Evolutionary conservation across 2,113 vertebrate genomes (phyloP).

Genomic region (Salvator merianae): DNA sequence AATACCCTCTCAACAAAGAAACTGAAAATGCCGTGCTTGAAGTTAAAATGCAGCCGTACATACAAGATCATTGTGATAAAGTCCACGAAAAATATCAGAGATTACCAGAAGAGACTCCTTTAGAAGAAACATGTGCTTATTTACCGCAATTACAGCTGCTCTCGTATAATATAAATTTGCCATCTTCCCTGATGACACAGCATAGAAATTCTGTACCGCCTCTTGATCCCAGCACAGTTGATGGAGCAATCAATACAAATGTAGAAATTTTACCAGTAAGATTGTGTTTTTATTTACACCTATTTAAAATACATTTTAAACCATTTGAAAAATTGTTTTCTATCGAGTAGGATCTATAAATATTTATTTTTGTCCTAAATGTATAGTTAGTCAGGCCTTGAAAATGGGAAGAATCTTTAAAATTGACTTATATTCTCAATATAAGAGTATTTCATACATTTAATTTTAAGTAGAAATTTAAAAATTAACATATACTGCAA

Average conservation of each 20-base stretch:
- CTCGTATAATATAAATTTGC: constrained; percentile 45
- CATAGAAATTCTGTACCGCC: constrained; percentile 31
- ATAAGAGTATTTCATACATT: neutral
- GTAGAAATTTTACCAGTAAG: constrained; percentile 66
- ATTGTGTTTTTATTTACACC: neutral
- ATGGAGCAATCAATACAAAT: constrained; percentile 38
- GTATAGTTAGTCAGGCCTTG: neutral
- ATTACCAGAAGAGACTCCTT: constrained; percentile 34
- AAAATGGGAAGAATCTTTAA: neutral
- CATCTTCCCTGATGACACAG: constrained; percentile 48
- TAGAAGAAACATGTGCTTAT: constrained; percentile 24
- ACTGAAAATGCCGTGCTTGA: neutral
- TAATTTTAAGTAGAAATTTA: neutral
- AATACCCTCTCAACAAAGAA: constrained; percentile 15
- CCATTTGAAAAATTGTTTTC: neutral
- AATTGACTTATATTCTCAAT: neutral
- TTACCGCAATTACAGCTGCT: constrained; percentile 3
- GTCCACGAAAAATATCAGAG: constrained; percentile 29
- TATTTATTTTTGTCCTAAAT: neutral
- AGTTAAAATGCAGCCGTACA: constrained; percentile 14
- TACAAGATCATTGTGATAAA: neutral
- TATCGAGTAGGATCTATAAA: neutral
- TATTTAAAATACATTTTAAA: neutral
- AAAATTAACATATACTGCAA: neutral
- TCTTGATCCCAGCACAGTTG: constrained; percentile 39